Percentiles rank a stretch among this genome's conserved stretches.
phyloP scores from a whole-genome alignment of 2,113 vertebrate genomes.

The Platysteira castanea region DNA sequence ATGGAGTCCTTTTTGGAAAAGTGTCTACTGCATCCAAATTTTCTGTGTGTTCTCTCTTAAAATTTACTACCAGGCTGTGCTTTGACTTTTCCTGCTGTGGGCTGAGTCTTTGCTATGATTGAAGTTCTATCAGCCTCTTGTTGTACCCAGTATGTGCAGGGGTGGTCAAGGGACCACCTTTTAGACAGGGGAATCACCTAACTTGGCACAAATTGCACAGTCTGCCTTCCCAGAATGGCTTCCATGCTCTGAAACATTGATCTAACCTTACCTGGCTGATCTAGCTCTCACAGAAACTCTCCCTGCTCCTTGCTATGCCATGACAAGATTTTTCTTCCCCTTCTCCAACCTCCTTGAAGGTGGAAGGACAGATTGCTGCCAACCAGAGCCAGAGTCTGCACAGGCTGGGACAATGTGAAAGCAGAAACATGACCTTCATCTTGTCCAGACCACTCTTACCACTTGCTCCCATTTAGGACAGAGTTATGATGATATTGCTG shows the following conservation, averaged over 20 bases:
- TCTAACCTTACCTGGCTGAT: background rate
- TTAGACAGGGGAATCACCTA: background rate
- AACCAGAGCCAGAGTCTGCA: background rate
- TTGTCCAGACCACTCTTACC: background rate
- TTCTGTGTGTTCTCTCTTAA: background rate
- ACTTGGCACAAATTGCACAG: background rate
- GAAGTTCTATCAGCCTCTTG: background rate
- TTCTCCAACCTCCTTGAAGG: background rate
- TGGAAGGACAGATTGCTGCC: background rate
- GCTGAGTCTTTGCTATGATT: background rate
- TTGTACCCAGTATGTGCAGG: accelerated
- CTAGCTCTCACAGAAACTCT: background rate
- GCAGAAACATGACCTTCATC: background rate
- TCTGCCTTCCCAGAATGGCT: background rate
- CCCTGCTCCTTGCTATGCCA: background rate
- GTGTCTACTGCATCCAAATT: background rate
- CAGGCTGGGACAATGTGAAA: background rate
- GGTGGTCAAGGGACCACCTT: background rate
- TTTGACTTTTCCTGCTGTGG: background rate
- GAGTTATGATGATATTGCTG: background rate
- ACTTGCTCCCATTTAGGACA: background rate
- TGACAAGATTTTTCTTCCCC: background rate
- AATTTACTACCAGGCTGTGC: background rate
- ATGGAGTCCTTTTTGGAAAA: background rate
- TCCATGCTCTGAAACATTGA: background rate